phyloP scores from a whole-genome alignment of 2,888 invertebrate species.

The Chaitophorus viminalis region DNA sequence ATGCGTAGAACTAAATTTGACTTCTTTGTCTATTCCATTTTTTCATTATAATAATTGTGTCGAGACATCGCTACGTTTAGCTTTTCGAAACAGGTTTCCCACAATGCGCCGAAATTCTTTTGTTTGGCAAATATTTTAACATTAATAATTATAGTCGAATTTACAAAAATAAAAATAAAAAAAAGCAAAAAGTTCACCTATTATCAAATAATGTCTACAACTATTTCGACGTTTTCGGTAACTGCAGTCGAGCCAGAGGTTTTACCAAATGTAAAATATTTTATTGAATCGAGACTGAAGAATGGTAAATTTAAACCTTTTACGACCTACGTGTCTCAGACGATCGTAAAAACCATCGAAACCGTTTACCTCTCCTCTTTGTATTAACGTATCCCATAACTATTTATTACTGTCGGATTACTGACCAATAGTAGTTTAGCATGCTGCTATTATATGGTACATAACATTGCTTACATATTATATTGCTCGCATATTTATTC shows the following conservation, averaged over 20 bases:
- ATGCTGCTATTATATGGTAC: not conserved
- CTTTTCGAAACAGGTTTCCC: not conserved
- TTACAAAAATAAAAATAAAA: not conserved
- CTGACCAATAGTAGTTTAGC: not conserved
- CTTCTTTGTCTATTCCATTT: not conserved
- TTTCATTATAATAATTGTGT: not conserved
- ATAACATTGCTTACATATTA: not conserved
- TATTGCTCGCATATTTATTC: not conserved
- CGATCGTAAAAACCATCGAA: not conserved
- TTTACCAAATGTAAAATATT: not conserved
- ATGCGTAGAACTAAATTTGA: not conserved
- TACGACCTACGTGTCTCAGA: not conserved
- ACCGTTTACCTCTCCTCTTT: not conserved
- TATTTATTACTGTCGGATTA: not conserved
- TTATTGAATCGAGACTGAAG: too few species aligned
- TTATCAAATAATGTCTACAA: not conserved
- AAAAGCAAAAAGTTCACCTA: not conserved
- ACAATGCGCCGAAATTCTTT: not conserved
- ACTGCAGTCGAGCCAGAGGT: not conserved
- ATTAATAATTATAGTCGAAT: not conserved
- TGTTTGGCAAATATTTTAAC: not conserved
- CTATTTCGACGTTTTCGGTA: conserved; percentile 10
- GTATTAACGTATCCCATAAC: not conserved
- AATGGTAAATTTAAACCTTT: not conserved
- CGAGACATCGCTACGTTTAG: not conserved